Evolutionary conservation across 2,888 invertebrate genomes (phyloP), one percentile per base, ranked within the genome.

Genomic region (Netelia inedita): DNA sequence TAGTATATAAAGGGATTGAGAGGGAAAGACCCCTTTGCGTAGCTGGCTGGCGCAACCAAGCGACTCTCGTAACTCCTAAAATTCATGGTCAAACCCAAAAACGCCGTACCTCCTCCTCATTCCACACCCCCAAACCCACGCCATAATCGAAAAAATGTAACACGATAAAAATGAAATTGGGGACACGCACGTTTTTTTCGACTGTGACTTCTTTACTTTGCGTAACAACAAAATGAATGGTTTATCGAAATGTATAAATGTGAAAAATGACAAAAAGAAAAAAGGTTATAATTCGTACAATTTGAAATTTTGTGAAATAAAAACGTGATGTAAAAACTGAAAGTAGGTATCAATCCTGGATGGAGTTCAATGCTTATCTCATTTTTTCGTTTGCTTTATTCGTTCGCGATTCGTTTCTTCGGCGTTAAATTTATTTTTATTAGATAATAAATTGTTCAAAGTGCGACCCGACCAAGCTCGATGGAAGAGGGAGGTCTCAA

Each of bases 401-500:
- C 2, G 23, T 23, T 23, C 23, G 23, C 23, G 23, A 23, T 23
- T 2, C 23, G 23, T 23, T 23, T 23, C 23, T 61, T 19, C 53
- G 53, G 55, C 35, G 14, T 59, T 73, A 73, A 83, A 74, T 82
- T 79, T 86, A 87, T 85, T 88, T 90, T 90, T 90, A 89, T 88
- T 89, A 87, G 76, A 82, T 86, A 86, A 87, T 85, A 88, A 89
- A 86, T 88, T 87, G 86, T 59, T 83, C 83, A 63, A 85, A 83
- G 82, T 50, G 66, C 46, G 81, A 63, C 3, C 71, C 71, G 85
- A 72, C 43, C 71, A 63, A 72, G 46, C 10, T 1, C 21, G 66
- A 50, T 65, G 35, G 41, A 46, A 43, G 19, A 63, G 16, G 19
- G 41, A 63, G 53, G 74, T 46, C 63, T 46, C 43, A 53, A 68